Conservation (phyloP, 1,140 invertebrate species). For the Leptopilina boulardi region DNA sequence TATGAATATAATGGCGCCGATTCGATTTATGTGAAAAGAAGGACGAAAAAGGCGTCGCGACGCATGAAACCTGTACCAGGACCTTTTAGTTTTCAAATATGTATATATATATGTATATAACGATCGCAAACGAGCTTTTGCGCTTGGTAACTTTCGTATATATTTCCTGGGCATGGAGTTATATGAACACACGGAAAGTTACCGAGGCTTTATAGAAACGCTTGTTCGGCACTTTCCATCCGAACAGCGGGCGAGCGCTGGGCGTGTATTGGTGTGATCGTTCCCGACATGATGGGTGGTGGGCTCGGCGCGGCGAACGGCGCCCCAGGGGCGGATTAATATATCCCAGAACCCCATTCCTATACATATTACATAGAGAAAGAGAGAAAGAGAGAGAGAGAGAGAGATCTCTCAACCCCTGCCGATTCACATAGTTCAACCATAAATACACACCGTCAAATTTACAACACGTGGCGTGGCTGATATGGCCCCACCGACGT, state of each 20-base stretch:
- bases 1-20: conserved; percentile 9
- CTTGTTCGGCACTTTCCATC: conserved; percentile 65
- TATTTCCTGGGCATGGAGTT: conserved; percentile 40
- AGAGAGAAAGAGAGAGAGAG: too few relatives aligned
- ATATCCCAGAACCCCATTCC: conserved; percentile 9
- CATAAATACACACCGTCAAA: conserved; percentile 21
- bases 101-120: too few relatives aligned
- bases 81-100: too few relatives aligned
- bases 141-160: conserved; percentile 37
- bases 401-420: conserved; percentile 21
- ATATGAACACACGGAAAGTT: conserved; percentile 59
- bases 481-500: not conserved
- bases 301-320: conserved; percentile 39
- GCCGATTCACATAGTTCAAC: conserved; percentile 18
- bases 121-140: conserved; percentile 28
- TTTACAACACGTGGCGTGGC: not conserved
- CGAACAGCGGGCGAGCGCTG: conserved; percentile 49
- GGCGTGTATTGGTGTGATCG: conserved; percentile 50
- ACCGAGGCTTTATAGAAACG: conserved; percentile 49
- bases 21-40: conserved; percentile 19
- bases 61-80: not conserved
- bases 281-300: conserved; percentile 46
- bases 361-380: conserved; percentile 9
- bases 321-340: conserved; percentile 13
- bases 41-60: conserved; percentile 25